Base-by-base conservation (phyloP, 1,140 invertebrate genomes). In the Platorchestia sp. region DNA sequence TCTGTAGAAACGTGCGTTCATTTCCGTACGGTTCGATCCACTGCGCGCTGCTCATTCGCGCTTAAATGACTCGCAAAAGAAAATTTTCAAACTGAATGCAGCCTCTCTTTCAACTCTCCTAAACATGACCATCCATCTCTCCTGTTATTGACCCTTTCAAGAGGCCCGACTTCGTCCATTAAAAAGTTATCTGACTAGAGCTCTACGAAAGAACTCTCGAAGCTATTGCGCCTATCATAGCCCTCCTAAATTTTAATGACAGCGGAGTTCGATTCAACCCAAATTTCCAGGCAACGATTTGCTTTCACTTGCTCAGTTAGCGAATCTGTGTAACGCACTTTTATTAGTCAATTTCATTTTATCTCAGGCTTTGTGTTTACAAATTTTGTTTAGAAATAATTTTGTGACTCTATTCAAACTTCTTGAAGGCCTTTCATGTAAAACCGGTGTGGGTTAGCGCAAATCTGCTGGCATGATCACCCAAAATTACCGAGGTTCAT, bases 121-220 rank as follows among this genome's bases (percentile, higher is more conserved):
- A 89, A 42, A 89, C 41, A 89, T 16, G 41, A 44, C 41, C 87
- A 89, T 42, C 87, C 87, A 89, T 89, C 87, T 89, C 87, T 36
- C 87, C 27, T 14, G 86, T 89, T 89, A 89, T 89, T 89, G 87
- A 89, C 87, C 87, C n/a, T 42, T 89, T 89, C 87, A 41, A 89
- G 87, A 42, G 87, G 41, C 7, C 87, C 87, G 87, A 89, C 87
- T 89, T 44, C 14, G 10, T 41, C 87, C 87, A 89, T 89, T 89
- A 89, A 89, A 89, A 89, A 89, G 87, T 89, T 89, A 89, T 89
- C 87, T 44, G 43, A 42, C 87, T 42, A 14, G 87, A 44, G 41
- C n/a, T 27, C 43, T 89, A 42, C 42, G 59, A 10, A 75, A 75
- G 59, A 75, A 75, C 59, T 75, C 10, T 10, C 14, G 14, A 75